Evolutionary conservation across 2,888 invertebrate species (phyloP).

Genomic region (Tortrix viridana): DNA sequence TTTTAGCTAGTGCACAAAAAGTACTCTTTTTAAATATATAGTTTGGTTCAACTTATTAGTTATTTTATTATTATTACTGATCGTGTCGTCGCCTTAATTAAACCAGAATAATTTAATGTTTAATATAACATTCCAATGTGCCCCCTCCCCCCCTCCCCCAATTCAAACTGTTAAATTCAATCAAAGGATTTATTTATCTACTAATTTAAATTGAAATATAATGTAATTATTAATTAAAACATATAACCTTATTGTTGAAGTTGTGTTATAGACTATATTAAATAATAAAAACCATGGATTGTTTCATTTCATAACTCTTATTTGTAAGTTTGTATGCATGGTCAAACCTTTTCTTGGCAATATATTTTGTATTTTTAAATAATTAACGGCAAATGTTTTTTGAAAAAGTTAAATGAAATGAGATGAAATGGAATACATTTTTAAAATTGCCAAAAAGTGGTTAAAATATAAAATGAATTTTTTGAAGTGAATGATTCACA

Average conservation of each 20-base stretch:
- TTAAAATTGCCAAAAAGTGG: no score
- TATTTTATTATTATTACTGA: constrained; percentile 3
- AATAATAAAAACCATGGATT: constrained; percentile 44
- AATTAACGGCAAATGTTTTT: no score
- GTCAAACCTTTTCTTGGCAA: no score
- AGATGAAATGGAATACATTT: no score
- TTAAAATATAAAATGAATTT: neutral
- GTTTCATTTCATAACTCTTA: constrained; percentile 55
- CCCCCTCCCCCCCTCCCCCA: no score
- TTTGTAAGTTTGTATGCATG: constrained; percentile 42
- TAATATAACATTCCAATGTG: constrained; percentile 30
- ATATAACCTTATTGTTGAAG: constrained; percentile 63
- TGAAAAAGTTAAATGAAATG: no score
- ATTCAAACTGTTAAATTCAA: constrained; percentile 42
- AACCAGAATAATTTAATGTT: constrained; percentile 5
- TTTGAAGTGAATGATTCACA: constrained; percentile 29
- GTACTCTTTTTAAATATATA: no score
- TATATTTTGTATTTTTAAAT: no score
- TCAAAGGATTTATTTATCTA: constrained; percentile 45
- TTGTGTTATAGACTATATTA: constrained; percentile 69
- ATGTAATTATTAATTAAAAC: constrained; percentile 59
- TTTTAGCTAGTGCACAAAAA: no score
- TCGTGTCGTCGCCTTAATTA: neutral
- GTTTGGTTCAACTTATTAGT: neutral
- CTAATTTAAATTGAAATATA: constrained; percentile 50